Evolutionary conservation across 2,113 vertebrate species (phyloP).

Genomic region (Stercorarius parasiticus): DNA sequence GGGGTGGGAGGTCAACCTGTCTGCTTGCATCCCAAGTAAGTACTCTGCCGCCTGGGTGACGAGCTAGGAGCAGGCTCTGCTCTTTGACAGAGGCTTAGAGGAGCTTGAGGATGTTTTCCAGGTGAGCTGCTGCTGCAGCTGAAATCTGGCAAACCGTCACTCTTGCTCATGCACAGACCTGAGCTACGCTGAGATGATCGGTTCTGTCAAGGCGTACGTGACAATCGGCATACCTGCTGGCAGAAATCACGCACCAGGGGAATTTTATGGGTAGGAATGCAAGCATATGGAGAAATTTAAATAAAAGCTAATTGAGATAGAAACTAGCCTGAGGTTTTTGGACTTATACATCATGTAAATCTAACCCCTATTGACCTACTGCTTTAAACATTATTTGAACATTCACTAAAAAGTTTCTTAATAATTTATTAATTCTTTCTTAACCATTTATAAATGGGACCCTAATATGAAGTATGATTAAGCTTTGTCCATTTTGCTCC

Average conservation of each 20-base stretch:
- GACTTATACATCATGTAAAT: not conserved
- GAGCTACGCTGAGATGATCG: not conserved
- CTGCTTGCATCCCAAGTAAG: not conserved
- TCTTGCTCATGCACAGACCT: rapidly evolving
- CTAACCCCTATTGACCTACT: not conserved
- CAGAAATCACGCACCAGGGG: not conserved
- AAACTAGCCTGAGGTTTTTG: not conserved
- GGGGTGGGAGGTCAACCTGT: not conserved
- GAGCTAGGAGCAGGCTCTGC: not conserved
- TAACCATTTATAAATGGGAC: not conserved
- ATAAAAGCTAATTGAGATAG: not conserved
- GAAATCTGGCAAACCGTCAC: not conserved
- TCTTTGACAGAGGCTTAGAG: not conserved
- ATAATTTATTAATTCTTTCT: not conserved
- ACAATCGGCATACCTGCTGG: not conserved
- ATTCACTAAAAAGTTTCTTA: not conserved
- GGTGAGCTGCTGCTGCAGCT: not conserved
- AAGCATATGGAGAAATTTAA: not conserved
- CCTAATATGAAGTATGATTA: not conserved
- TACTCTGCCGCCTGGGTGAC: not conserved
- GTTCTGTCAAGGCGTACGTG: not conserved
- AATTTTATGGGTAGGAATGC: not conserved
- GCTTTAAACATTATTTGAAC: not conserved
- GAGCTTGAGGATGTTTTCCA: not conserved
- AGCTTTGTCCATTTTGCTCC: not conserved